Evolutionary conservation across 2,888 invertebrate species (phyloP), one percentile per base, ranked within the genome.

Genomic region (Tenthredo amoena): DNA sequence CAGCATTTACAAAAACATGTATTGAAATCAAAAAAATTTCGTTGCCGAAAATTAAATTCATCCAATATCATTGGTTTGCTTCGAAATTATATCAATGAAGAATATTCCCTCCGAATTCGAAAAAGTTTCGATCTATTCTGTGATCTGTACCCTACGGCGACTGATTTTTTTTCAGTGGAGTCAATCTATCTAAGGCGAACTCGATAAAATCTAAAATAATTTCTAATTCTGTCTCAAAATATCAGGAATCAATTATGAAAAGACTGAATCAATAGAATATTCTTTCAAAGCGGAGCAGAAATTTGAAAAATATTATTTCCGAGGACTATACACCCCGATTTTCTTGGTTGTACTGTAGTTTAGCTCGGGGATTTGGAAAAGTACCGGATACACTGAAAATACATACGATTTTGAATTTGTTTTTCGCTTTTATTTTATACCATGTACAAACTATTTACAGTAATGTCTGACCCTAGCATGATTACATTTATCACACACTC

Each of bases 381-480:
- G 21, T 74, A 21, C 6, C 7, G 21, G 37, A 71, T 71, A 9
- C 18, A 71, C 10, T 7, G 37, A 55, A 55, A n/a, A 55, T 55
- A 18, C 7, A n/a, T n/a, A 55, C n/a, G 40, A 12, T 43, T 43
- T 43, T 3, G 2, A 18, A 43, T 74, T 74, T 15, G 50, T 15
- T 55, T 77, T 34, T 9, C 12, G 26, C 47, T 77, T 77, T 31
- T 77, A 31, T 31, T 77, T 21, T 31, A 77, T 31, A 26, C 55
- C 26, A 18, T 77, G 26, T 77, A 77, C 31, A 77, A 50, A 77
- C 50, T 77, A 77, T 77, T 77, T 77, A 77, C 77, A 77, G 2
- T 55, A 55, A 55, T 26, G 50, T 55, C 31, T 47, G 4, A 76
- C 47, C 34, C 76, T 47, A 43, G 21, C 7, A 43, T 34, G 21